A percentile compares a stretch with the other conserved stretches of the same genome.
Evolutionary conservation across 2,888 invertebrate genomes (phyloP).

Genomic region (Athrips mouffetella): DNA sequence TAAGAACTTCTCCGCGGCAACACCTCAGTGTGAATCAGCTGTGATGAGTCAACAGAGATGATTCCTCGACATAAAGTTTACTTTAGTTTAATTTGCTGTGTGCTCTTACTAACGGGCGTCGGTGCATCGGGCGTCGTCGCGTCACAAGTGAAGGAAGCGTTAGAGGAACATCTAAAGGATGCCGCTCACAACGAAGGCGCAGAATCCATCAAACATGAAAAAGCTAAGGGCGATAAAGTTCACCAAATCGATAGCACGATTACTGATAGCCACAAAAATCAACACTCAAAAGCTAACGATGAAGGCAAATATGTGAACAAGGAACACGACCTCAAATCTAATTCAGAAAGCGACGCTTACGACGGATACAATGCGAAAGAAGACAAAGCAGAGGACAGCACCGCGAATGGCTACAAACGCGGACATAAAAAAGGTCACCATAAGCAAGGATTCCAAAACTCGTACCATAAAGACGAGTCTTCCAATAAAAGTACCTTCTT

Average conservation of each 20-base stretch:
- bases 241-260: constrained; percentile 63
- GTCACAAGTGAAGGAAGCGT: constrained; percentile 59
- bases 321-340: constrained; percentile 64
- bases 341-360: constrained; percentile 64
- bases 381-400: constrained; percentile 66
- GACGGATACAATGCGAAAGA: constrained; percentile 63
- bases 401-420: constrained; percentile 60
- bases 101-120: constrained; percentile 44
- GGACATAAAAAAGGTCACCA: constrained; percentile 83
- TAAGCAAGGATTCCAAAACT: constrained; percentile 83
- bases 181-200: constrained; percentile 59
- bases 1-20: constrained; percentile 36
- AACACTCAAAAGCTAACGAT: constrained; percentile 66
- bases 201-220: constrained; percentile 63
- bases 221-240: constrained; percentile 66
- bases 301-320: constrained; percentile 69
- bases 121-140: constrained; percentile 49
- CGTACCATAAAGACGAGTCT: constrained; percentile 84
- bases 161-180: constrained; percentile 71
- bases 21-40: constrained; percentile 29
- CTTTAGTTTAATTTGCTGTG: constrained; percentile 42
- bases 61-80: constrained; percentile 44
- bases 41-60: constrained; percentile 65
- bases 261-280: constrained; percentile 64
- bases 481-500: constrained; percentile 83